Conservation (phyloP, 2,888 invertebrate species). For the Gasteruption jaculator region DNA sequence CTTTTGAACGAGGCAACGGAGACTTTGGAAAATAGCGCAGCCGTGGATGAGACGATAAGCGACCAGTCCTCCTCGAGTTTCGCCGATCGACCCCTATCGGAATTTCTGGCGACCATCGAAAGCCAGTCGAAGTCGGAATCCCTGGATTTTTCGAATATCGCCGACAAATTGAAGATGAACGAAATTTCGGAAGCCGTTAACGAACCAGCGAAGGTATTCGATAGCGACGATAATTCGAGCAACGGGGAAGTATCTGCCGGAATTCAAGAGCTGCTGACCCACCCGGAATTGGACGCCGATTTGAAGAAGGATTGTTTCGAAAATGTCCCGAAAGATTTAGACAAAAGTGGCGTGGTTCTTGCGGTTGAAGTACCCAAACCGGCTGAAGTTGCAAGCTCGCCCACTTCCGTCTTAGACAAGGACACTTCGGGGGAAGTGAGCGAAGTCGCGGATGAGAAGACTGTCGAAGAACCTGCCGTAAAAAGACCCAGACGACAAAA, state of each 20-base stretch:
- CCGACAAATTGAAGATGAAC: neutral
- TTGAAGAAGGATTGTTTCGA: neutral
- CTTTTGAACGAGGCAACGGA: too few species aligned
- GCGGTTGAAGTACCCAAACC: too few species aligned
- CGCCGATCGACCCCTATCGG: constrained; percentile 23
- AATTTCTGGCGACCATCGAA: constrained; percentile 21
- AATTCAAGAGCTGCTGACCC: constrained; percentile 32
- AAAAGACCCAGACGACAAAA: too few species aligned
- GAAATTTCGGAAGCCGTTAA: neutral
- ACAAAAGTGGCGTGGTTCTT: constrained; percentile 1
- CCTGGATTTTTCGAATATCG: neutral
- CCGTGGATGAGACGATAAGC: too few species aligned
- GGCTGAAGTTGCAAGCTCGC: neutral
- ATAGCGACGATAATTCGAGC: constrained; percentile 35
- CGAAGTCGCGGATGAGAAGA: constrained; percentile 6
- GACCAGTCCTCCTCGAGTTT: constrained; percentile 24
- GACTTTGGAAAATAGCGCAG: too few species aligned
- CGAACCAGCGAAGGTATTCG: constrained; percentile 26
- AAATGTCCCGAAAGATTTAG: constrained; percentile 1
- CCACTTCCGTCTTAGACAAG: neutral
- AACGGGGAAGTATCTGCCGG: constrained; percentile 33
- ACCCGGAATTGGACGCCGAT: constrained; percentile 30
- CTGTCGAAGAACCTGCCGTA: neutral
- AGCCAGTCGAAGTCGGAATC: neutral
- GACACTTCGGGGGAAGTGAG: neutral